phyloP scores from a whole-genome alignment of 2,888 invertebrate genomes.

The Temnothorax ravouxi region DNA sequence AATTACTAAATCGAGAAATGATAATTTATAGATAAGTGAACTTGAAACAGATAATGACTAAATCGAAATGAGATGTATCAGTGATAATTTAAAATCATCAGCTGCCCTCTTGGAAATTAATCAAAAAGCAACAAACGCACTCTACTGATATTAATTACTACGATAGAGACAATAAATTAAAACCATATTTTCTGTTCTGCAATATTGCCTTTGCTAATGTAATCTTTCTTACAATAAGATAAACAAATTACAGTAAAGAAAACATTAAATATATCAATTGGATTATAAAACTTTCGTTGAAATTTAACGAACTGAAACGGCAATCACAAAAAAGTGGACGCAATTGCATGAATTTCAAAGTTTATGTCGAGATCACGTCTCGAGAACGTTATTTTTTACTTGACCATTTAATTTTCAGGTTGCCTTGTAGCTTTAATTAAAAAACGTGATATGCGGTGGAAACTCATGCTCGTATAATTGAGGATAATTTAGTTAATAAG shows the following conservation, averaged over 20 bases:
- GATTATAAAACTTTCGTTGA: constrained; percentile 9
- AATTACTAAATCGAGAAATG: neutral
- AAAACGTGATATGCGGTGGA: constrained; percentile 29
- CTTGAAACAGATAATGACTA: neutral
- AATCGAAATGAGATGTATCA: neutral
- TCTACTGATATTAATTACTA: constrained; percentile 21
- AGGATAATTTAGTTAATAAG: constrained; percentile 42
- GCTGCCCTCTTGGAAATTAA: neutral
- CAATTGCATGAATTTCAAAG: constrained; percentile 26
- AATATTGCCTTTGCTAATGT: neutral
- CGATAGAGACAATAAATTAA: constrained; percentile 29
- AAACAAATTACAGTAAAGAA: constrained; percentile 2
- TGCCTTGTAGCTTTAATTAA: constrained; percentile 39
- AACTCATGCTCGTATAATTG: constrained; percentile 33
- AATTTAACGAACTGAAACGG: neutral
- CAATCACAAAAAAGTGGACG: neutral
- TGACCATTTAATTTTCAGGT: constrained; percentile 25
- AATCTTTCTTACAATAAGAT: constrained; percentile 9
- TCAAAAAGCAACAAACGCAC: neutral
- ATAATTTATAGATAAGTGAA: neutral
- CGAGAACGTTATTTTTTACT: constrained; percentile 24
- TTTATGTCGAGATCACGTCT: constrained; percentile 27
- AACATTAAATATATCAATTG: constrained; percentile 9
- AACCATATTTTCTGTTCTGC: constrained; percentile 22
- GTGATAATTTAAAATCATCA: neutral